Evolutionary conservation across 1,140 invertebrate species (phyloP).

Genomic region (Hylaeus anthracinus): DNA sequence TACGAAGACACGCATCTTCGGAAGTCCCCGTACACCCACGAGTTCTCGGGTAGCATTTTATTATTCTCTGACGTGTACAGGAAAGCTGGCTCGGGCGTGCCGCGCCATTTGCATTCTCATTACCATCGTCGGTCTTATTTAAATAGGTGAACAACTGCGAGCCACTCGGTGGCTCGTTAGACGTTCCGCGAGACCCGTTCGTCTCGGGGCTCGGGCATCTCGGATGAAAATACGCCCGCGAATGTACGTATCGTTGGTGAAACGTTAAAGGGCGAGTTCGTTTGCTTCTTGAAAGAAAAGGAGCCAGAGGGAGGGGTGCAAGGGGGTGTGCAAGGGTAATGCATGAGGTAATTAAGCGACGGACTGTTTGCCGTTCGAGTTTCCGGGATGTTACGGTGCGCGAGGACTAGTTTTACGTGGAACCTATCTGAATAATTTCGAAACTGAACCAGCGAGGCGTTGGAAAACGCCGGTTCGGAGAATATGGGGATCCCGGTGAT

Average conservation of each 20-base stretch:
- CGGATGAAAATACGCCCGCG: neutral
- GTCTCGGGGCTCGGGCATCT: neutral
- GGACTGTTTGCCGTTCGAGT: constrained; percentile 14
- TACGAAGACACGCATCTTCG: neutral
- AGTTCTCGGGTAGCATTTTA: constrained; percentile 50
- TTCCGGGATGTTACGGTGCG: no score
- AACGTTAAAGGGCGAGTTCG: constrained; percentile 12
- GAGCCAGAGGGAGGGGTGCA: no score
- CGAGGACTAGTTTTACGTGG: neutral
- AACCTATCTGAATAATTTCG: neutral
- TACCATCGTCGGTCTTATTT: constrained; percentile 70
- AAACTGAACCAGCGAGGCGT: neutral
- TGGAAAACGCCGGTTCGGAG: no score
- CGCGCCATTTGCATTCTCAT: constrained; percentile 72
- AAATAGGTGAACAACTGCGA: constrained; percentile 69
- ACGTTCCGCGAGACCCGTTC: constrained; percentile 10
- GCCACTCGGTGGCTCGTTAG: constrained; percentile 58
- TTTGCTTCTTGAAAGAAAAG: neutral
- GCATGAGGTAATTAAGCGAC: constrained; percentile 7
- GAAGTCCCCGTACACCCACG: no score
- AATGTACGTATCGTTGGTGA: neutral
- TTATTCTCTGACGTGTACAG: constrained; percentile 52
- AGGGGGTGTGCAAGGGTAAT: neutral
- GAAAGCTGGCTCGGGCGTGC: constrained; percentile 63
- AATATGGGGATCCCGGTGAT: no score